Evolutionary conservation across 2,888 invertebrate genomes (phyloP).

Genomic region (Drosophila kanekoi): DNA sequence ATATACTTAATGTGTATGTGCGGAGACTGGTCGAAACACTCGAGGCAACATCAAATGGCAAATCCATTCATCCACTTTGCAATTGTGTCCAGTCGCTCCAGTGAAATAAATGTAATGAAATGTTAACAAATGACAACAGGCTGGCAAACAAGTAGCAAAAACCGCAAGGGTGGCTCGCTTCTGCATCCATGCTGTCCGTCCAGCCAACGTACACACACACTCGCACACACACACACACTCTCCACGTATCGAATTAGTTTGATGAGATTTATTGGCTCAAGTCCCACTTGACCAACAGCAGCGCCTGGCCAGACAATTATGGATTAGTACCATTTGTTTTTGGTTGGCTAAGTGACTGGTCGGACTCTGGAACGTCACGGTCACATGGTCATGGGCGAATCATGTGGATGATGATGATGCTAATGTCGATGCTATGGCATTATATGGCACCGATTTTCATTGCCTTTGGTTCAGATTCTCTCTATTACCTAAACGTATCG

Average conservation of each 20-base stretch:
- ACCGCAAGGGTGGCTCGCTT: constrained; percentile 68
- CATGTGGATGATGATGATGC: constrained; percentile 38
- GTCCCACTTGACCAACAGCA: constrained; percentile 76
- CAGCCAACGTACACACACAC: constrained; percentile 27
- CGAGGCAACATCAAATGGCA: constrained; percentile 71
- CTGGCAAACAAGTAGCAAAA: constrained; percentile 71
- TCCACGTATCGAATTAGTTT: constrained; percentile 76
- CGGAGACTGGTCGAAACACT: constrained; percentile 31
- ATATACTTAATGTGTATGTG: constrained; percentile 4
- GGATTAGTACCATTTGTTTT: constrained; percentile 83
- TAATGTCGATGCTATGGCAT: constrained; percentile 63
- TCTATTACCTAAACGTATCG: constrained; percentile 67
- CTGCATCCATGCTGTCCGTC: constrained; percentile 34
- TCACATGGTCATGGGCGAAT: constrained; percentile 22
- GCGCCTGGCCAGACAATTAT: constrained; percentile 77
- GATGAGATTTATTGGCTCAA: constrained; percentile 80
- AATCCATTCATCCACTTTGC: constrained; percentile 78
- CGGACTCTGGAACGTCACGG: constrained; percentile 47
- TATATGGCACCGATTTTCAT: constrained; percentile 68
- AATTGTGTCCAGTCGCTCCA: constrained; percentile 68
- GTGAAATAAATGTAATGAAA: constrained; percentile 80
- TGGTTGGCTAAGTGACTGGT: constrained; percentile 43
- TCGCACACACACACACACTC: constrained; percentile 5
- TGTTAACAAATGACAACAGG: constrained; percentile 80
- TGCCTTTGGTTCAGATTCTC: constrained; percentile 41